Evolutionary conservation across 2,888 invertebrate genomes (phyloP).

Genomic region (Salpingus planirostris): DNA sequence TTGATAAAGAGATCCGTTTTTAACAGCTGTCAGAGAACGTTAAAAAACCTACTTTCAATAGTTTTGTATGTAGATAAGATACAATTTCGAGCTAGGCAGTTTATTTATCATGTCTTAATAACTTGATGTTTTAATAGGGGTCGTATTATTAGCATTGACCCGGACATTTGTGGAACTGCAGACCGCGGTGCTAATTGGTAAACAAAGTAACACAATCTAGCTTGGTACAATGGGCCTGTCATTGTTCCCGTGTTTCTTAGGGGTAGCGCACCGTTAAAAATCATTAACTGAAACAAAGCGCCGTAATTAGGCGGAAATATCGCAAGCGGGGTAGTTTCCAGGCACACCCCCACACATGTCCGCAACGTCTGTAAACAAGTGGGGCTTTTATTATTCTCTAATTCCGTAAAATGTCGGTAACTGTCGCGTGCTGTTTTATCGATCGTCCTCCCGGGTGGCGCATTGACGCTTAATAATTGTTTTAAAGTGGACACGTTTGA

Average conservation of each 20-base stretch:
- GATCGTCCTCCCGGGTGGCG: slow-evolving; percentile 25
- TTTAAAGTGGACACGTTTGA: slow-evolving; percentile 22
- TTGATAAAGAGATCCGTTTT: too few species aligned
- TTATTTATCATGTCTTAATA: too few species aligned
- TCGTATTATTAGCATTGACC: too few species aligned
- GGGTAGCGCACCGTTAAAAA: slow-evolving; percentile 13
- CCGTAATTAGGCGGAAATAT: slow-evolving; percentile 15
- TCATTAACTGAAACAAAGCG: slow-evolving; percentile 17
- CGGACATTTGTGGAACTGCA: too few species aligned
- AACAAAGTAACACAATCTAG: slow-evolving; percentile 12
- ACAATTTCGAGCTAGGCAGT: too few species aligned
- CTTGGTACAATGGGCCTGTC: slow-evolving; percentile 7
- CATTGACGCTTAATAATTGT: slow-evolving; percentile 30
- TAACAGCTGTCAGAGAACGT: too few species aligned
- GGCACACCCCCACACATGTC: too few species aligned
- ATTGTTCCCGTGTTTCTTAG: slow-evolving; percentile 9
- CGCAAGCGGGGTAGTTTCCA: slow-evolving; percentile 4
- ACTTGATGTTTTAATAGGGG: too few species aligned
- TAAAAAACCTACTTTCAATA: too few species aligned
- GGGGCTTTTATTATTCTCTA: slow-evolving; percentile 10
- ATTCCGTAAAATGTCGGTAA: slow-evolving; percentile 14
- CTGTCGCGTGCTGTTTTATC: slow-evolving; percentile 26
- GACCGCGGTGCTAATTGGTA: slow-evolving; percentile 10
- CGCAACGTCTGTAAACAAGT: too few species aligned
- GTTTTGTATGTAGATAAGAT: too few species aligned